Evolutionary conservation across 2,888 invertebrate genomes (phyloP).

Genomic region (Amphiduros pacificus): DNA sequence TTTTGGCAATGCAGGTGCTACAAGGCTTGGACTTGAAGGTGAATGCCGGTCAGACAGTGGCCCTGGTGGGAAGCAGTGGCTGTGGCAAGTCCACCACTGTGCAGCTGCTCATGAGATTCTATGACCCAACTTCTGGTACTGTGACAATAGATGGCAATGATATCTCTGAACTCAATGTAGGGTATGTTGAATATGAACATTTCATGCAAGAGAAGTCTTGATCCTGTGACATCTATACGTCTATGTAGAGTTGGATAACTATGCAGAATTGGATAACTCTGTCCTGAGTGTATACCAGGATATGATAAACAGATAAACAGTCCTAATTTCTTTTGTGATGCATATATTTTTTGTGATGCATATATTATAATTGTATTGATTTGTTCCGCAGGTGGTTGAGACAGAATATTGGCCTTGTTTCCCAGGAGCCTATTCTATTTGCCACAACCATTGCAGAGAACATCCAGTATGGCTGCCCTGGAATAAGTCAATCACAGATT

Average conservation of each 20-base stretch:
- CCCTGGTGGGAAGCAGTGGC: constrained; percentile 37
- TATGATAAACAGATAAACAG: no score
- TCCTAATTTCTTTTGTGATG: no score
- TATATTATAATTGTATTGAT: no score
- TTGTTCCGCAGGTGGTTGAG: constrained; percentile 59
- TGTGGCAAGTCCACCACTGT: constrained; percentile 59
- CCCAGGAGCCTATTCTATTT: constrained; percentile 67
- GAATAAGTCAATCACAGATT: constrained; percentile 49
- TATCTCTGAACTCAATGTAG: constrained; percentile 6
- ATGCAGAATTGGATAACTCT: no score
- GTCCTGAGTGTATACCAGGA: no score
- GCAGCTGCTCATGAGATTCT: constrained; percentile 68
- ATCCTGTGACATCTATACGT: no score
- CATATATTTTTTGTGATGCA: no score
- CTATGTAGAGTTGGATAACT: no score
- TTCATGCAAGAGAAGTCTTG: no score
- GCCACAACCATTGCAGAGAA: constrained; percentile 62
- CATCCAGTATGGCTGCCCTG: constrained; percentile 57
- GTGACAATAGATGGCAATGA: constrained; percentile 8
- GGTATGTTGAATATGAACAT: no score
- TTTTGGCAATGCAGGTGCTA: constrained; percentile 18
- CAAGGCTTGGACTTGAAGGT: constrained; percentile 24
- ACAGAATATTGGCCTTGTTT: constrained; percentile 50
- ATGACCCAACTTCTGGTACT: constrained; percentile 65
- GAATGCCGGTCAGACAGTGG: constrained; percentile 30